Evolutionary conservation across 1,140 invertebrate genomes (phyloP).

Genomic region (Tachypleus tridentatus): DNA sequence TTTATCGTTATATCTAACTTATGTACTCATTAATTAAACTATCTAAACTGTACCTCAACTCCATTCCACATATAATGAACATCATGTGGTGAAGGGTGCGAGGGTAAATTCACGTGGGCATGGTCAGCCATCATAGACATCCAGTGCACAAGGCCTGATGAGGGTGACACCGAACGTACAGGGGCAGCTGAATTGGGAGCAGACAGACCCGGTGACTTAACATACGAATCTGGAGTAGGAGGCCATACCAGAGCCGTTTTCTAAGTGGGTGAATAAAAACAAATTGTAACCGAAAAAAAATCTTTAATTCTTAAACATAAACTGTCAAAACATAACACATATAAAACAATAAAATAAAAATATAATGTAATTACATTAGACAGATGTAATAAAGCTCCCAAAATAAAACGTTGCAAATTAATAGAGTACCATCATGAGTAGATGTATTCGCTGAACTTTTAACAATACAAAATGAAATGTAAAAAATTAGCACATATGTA

Average conservation of each 20-base stretch:
- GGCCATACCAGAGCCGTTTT: conserved; percentile 35
- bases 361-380: no score
- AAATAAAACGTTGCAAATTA: not conserved
- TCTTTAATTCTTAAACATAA: not conserved
- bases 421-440: not conserved
- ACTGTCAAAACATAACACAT: not conserved
- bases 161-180: conserved; percentile 30
- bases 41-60: not conserved
- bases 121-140: conserved; percentile 70
- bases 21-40: no score
- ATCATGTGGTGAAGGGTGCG: not conserved
- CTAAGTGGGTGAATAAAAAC: conserved; percentile 26
- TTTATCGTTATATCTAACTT: no score
- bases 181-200: conserved; percentile 14
- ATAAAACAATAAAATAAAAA: no score
- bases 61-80: conserved; percentile 2
- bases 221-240: conserved; percentile 26
- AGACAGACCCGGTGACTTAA: not conserved
- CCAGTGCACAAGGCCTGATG: conserved; percentile 53
- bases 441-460: not conserved
- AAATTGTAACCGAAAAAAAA: not conserved
- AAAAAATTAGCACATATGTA: no score
- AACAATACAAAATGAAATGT: no score
- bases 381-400: not conserved
- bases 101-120: conserved; percentile 23